Percentiles rank a stretch among this genome's conserved stretches.
These are phyloP conservation scores for Anolis sagrei DNA, from an alignment of 2,113 vertebrate genomes.

Conservation along the genomic window DNA sequence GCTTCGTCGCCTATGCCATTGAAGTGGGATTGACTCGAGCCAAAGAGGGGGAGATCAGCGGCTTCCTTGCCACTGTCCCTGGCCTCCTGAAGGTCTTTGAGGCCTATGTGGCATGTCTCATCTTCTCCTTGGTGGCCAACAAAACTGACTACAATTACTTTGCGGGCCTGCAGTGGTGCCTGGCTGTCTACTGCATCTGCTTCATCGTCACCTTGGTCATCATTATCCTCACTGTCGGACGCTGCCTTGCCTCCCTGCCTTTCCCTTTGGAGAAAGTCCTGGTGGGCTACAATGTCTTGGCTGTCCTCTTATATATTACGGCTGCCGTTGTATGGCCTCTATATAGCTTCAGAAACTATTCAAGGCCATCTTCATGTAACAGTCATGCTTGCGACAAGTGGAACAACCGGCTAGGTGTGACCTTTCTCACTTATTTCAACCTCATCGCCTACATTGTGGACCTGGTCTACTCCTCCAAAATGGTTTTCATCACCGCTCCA, in stretches of 20 bases:
- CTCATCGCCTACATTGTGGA: constrained; percentile 85
- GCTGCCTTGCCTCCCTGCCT: constrained; percentile 75
- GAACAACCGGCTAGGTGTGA: constrained; percentile 74
- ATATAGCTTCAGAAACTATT: constrained; percentile 70
- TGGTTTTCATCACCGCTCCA: constrained; percentile 76
- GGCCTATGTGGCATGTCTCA: constrained; percentile 85
- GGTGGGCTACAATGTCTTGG: constrained; percentile 79
- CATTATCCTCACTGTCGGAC: constrained; percentile 82
- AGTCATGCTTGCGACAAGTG: constrained; percentile 31
- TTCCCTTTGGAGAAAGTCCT: constrained; percentile 78
- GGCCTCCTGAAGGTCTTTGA: constrained; percentile 90
- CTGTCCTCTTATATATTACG: constrained; percentile 84
- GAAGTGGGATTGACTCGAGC: constrained; percentile 84
- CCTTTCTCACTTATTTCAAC: constrained; percentile 85
- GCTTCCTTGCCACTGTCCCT: constrained; percentile 85
- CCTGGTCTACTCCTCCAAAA: constrained; percentile 79
- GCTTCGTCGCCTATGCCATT: constrained; percentile 78
- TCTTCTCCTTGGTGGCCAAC: constrained; percentile 76
- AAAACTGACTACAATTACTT: accelerated
- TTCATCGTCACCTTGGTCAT: constrained; percentile 84
- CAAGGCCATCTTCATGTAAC: accelerated
- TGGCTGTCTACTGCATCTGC: constrained; percentile 87
- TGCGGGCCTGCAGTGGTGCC: constrained; percentile 81
- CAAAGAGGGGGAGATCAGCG: constrained; percentile 82
- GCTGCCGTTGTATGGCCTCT: constrained; percentile 87